Percentiles rank a stretch among this genome's conserved stretches.
Evolutionary conservation across 2,888 invertebrate genomes (phyloP).

Genomic region (Archaeoteleia sp.): DNA sequence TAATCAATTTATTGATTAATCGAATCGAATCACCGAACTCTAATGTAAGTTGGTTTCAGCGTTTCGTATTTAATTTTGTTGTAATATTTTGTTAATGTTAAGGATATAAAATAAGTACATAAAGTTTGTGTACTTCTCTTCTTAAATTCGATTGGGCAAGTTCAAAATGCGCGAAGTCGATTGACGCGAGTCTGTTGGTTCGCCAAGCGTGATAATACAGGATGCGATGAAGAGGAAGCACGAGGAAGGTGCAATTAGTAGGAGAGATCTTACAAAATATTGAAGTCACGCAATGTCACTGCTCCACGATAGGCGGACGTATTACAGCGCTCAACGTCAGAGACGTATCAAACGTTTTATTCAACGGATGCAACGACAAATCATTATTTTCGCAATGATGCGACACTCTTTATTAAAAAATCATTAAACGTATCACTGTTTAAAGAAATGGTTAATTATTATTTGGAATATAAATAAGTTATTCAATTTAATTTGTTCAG

Average conservation of each 20-base stretch:
- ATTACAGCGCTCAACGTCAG: constrained; percentile 2
- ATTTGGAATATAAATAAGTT: too few species aligned
- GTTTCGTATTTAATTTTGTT: too few species aligned
- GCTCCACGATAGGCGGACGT: constrained; percentile 1
- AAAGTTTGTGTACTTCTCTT: neutral
- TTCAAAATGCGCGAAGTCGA: constrained; percentile 1
- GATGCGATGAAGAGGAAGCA: constrained; percentile 31
- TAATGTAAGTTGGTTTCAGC: too few species aligned
- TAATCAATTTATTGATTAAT: too few species aligned
- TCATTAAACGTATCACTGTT: too few species aligned
- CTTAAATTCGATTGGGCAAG: neutral
- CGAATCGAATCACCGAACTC: too few species aligned
- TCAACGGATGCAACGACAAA: neutral
- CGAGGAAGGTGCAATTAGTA: constrained; percentile 27
- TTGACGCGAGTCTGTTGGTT: constrained; percentile 9
- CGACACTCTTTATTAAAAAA: too few species aligned
- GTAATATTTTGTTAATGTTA: too few species aligned
- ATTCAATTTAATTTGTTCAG: too few species aligned
- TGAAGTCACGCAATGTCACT: constrained; percentile 31
- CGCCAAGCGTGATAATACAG: constrained; percentile 27
- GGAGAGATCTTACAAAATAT: constrained; percentile 18
- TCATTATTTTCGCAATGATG: too few species aligned
- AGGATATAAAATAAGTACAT: too few species aligned
- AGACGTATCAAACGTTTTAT: constrained; percentile 6
- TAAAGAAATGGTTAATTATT: too few species aligned